These are phyloP conservation scores for Tyrannus savana DNA, from an alignment of 2,113 vertebrate species.

Conservation along the genomic window DNA sequence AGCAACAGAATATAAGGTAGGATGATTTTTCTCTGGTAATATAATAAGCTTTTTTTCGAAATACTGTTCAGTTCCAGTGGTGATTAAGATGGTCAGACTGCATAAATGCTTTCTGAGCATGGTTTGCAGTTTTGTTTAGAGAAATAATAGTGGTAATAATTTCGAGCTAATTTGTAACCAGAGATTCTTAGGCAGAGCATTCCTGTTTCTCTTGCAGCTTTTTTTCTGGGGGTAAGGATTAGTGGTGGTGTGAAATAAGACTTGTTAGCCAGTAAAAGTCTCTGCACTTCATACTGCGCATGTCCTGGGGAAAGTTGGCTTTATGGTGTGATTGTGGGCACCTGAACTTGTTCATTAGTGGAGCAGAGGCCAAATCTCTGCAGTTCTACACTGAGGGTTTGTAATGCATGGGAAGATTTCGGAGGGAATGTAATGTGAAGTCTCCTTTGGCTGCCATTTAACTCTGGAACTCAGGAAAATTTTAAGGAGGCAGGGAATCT, in stretches of 20 bases:
- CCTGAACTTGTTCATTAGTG: neutral
- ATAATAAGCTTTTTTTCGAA: neutral
- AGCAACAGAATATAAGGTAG: neutral
- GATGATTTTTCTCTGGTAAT: neutral
- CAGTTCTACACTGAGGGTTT: neutral
- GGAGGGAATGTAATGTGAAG: neutral
- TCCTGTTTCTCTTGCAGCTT: neutral
- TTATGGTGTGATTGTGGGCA: neutral
- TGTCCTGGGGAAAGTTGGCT: neutral
- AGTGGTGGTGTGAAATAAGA: neutral
- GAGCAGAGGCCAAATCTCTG: neutral
- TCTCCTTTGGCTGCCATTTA: neutral
- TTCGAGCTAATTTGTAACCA: neutral
- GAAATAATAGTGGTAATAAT: neutral
- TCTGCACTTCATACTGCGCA: neutral
- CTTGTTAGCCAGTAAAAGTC: neutral
- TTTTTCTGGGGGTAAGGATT: neutral
- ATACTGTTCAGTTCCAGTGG: neutral
- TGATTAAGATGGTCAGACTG: neutral
- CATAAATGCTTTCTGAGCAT: neutral
- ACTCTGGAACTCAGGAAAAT: neutral
- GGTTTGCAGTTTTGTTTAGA: neutral
- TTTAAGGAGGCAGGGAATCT: neutral
- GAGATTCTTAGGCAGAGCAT: neutral
- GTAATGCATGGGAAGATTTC: neutral